phyloP scores from a whole-genome alignment of 2,797 vertebrate species.

The Malacoctenus gilli region DNA sequence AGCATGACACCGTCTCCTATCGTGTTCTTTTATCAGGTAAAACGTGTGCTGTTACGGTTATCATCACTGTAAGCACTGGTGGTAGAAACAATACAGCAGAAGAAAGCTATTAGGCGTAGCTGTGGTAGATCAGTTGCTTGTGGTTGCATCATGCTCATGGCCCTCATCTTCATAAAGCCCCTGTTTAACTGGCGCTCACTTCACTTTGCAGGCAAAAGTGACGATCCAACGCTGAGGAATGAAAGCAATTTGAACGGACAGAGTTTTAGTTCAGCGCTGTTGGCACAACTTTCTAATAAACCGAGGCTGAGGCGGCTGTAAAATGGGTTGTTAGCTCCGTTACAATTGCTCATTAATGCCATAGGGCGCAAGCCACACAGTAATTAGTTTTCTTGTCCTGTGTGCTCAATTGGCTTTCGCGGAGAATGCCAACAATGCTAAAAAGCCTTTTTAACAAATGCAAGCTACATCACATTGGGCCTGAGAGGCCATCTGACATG shows the following conservation, averaged over 20 bases:
- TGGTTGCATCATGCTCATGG: conserved; percentile 27
- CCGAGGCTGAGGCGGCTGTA: conserved; percentile 31
- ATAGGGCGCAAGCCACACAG: conserved; percentile 20
- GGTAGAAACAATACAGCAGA: too few relatives aligned
- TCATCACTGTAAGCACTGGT: too few relatives aligned
- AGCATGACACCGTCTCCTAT: too few relatives aligned
- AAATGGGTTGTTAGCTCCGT: conserved; percentile 52
- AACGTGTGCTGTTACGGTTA: too few relatives aligned
- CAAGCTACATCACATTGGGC: conserved; percentile 20
- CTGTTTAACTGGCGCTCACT: conserved; percentile 21
- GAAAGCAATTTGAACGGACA: conserved; percentile 35
- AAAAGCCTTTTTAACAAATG: conserved; percentile 32
- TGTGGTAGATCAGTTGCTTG: conserved; percentile 11
- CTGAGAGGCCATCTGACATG: conserved; percentile 20
- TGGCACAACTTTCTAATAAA: conserved; percentile 47
- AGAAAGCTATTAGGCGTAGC: not conserved
- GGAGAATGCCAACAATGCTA: conserved; percentile 37
- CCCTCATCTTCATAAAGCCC: conserved; percentile 12
- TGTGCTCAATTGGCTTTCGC: conserved; percentile 53
- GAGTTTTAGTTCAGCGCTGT: conserved; percentile 30
- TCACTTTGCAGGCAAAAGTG: conserved; percentile 27
- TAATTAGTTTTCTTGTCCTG: conserved; percentile 58
- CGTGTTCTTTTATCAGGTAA: too few relatives aligned
- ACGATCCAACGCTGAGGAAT: conserved; percentile 31
- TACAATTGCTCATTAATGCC: conserved; percentile 53